These are phyloP conservation scores for Pluvianellus socialis DNA, from an alignment of 2,113 vertebrate species.

Conservation along the genomic window DNA sequence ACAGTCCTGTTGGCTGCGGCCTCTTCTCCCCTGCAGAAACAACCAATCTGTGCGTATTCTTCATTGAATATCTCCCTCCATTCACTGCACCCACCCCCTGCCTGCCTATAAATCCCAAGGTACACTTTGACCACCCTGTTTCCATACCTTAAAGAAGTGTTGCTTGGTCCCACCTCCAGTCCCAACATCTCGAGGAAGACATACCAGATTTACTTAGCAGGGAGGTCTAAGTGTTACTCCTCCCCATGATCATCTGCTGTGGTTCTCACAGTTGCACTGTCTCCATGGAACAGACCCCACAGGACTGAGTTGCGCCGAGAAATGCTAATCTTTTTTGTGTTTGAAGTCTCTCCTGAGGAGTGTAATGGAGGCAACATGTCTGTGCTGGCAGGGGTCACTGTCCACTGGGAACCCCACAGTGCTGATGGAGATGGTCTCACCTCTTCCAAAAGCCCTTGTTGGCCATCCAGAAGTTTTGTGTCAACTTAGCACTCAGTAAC, in stretches of 20 bases:
- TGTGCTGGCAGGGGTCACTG: background rate
- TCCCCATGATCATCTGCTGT: background rate
- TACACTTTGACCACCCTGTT: background rate
- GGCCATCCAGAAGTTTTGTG: background rate
- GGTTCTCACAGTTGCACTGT: background rate
- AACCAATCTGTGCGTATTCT: background rate
- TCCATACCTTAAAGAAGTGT: background rate
- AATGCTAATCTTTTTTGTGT: background rate
- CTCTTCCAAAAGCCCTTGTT: background rate
- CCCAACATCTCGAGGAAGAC: background rate
- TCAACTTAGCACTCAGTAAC: background rate
- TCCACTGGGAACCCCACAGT: rapidly evolving
- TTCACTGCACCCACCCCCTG: rapidly evolving
- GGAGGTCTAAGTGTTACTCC: background rate
- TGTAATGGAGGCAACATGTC: background rate
- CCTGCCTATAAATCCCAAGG: background rate
- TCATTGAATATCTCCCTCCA: background rate
- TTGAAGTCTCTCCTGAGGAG: background rate
- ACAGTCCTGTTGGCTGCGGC: background rate
- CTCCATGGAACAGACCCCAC: background rate
- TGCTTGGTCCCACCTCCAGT: background rate
- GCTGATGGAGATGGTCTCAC: background rate
- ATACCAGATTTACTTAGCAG: background rate
- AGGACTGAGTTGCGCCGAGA: background rate
- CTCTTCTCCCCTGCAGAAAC: background rate